These are phyloP conservation scores for Nannoperca obscura DNA, from an alignment of 2,797 vertebrate genomes.

Conservation along the genomic window DNA sequence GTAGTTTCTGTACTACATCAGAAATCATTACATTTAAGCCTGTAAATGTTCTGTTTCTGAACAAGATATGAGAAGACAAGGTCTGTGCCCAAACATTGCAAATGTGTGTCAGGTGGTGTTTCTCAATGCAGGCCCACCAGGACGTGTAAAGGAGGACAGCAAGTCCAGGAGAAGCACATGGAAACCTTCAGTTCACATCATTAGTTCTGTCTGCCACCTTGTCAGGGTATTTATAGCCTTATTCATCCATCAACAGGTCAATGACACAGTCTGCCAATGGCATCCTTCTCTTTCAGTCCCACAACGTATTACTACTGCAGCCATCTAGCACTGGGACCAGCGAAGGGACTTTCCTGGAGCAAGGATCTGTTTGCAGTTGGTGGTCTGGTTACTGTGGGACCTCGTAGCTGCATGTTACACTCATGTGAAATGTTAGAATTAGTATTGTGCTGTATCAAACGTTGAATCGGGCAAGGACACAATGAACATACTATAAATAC, in stretches of 20 bases:
- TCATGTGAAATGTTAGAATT: conserved; percentile 48
- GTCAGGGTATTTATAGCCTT: conserved; percentile 86
- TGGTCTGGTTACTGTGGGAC: conserved; percentile 64
- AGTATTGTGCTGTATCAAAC: conserved; percentile 38
- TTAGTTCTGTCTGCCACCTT: conserved; percentile 86
- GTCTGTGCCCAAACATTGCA: conserved; percentile 43
- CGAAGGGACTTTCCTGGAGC: conserved; percentile 72
- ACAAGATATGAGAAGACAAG: conserved; percentile 20
- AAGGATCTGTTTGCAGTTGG: conserved; percentile 64
- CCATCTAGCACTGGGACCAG: conserved; percentile 62
- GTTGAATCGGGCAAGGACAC: conserved; percentile 57
- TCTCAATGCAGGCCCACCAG: conserved; percentile 60
- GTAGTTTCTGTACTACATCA: conserved; percentile 18
- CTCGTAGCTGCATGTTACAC: conserved; percentile 28
- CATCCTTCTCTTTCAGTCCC: conserved; percentile 78
- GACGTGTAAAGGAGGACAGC: conserved; percentile 78
- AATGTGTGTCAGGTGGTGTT: conserved; percentile 66
- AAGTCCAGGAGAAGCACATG: conserved; percentile 77
- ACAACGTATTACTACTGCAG: conserved; percentile 58
- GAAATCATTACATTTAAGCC: conserved; percentile 22
- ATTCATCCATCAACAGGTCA: conserved; percentile 87
- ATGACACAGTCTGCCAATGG: conserved; percentile 85
- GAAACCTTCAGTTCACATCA: conserved; percentile 86
- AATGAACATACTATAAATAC: conserved; percentile 61
- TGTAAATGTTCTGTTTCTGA: conserved; percentile 16